Evolutionary conservation across 2,113 vertebrate genomes (phyloP).

Genomic region (Bagarius yarrelli): DNA sequence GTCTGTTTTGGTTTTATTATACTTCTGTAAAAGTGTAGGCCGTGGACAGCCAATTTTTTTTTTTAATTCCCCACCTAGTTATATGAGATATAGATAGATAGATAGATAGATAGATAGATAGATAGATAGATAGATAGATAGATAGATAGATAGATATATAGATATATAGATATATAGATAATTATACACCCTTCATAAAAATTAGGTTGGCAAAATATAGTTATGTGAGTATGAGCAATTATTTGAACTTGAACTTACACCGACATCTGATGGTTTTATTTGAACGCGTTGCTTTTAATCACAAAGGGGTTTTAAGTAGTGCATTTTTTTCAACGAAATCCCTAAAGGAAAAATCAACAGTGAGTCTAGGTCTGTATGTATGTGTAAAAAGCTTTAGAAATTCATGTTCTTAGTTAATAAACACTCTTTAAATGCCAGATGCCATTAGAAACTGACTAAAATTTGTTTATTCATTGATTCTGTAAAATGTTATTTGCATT

Average conservation of each 20-base stretch:
- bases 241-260: background rate
- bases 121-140: too few relatives aligned
- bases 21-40: background rate
- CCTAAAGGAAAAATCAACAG: too few relatives aligned
- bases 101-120: too few relatives aligned
- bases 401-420: background rate
- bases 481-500: slow-evolving; percentile 20
- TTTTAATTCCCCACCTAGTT: slow-evolving; percentile 36
- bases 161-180: too few relatives aligned
- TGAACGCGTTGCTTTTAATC: background rate
- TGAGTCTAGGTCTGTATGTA: background rate
- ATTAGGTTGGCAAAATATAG: background rate
- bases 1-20: background rate
- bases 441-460: background rate
- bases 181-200: background rate
- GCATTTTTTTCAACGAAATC: background rate
- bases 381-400: background rate
- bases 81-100: too few relatives aligned
- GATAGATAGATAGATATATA: too few relatives aligned
- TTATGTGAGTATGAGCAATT: background rate
- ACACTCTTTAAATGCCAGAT: slow-evolving; percentile 18
- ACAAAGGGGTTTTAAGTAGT: background rate
- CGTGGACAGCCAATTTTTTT: background rate
- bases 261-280: background rate
- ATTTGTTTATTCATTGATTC: background rate